phyloP scores from a whole-genome alignment of 2,113 vertebrate species.

The Porphyrio hochstetteri region DNA sequence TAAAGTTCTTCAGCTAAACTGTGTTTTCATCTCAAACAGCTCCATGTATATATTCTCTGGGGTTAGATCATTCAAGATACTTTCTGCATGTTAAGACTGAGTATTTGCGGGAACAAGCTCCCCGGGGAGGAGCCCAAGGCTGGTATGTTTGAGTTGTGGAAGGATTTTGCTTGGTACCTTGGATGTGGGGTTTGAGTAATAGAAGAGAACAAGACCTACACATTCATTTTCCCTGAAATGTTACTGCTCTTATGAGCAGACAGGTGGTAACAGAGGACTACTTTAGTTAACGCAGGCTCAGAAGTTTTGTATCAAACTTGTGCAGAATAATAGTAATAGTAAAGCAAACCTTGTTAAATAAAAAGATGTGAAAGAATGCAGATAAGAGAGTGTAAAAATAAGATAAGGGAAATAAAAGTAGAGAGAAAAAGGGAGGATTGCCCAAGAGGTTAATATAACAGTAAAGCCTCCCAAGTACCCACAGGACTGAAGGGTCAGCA shows the following conservation, averaged over 20 bases:
- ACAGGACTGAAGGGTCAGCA: neutral
- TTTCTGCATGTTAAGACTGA: neutral
- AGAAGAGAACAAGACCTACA: neutral
- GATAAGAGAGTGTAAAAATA: conserved; percentile 38
- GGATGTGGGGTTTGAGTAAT: neutral
- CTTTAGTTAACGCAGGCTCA: conserved; percentile 32
- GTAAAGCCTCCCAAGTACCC: neutral
- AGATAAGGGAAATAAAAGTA: conserved; percentile 39
- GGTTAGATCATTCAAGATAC: neutral
- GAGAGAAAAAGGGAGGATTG: conserved; percentile 48
- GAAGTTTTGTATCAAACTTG: neutral
- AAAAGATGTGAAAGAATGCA: conserved; percentile 54
- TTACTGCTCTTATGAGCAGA: conserved; percentile 8
- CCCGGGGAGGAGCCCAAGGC: neutral
- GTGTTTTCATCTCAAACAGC: neutral
- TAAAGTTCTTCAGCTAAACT: neutral
- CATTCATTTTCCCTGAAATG: conserved; percentile 46
- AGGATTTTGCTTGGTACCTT: neutral
- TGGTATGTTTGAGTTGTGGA: neutral
- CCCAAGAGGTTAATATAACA: conserved; percentile 8
- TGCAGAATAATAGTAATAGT: conserved; percentile 2
- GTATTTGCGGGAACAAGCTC: conserved; percentile 18
- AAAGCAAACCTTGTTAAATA: conserved; percentile 54
- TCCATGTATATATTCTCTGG: neutral
- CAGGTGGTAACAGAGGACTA: conserved; percentile 20